These are phyloP conservation scores for Myxocyprinus asiaticus DNA, from an alignment of 2,113 vertebrate genomes.

Conservation along the genomic window DNA sequence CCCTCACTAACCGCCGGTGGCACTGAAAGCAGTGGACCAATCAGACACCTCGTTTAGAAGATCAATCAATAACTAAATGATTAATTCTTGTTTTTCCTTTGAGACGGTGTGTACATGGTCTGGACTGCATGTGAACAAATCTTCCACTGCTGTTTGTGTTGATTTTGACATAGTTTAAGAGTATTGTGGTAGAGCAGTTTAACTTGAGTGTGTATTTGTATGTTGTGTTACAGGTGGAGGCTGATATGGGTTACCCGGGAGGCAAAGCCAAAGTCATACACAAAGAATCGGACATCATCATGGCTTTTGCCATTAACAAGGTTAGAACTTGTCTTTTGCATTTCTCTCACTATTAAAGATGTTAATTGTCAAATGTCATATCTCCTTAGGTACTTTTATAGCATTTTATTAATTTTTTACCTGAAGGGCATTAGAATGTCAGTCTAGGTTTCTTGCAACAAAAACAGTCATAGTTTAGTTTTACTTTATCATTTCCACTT, in stretches of 20 bases:
- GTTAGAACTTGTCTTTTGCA: constrained; percentile 63
- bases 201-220: neutral
- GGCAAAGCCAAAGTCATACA: constrained; percentile 97
- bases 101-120: constrained; percentile 34
- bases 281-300: constrained; percentile 98
- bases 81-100: constrained; percentile 5
- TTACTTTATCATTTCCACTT: too few relatives aligned
- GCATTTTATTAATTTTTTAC: too few relatives aligned
- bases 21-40: constrained; percentile 10
- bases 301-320: constrained; percentile 98
- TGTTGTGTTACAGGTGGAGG: constrained; percentile 86
- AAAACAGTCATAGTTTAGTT: too few relatives aligned
- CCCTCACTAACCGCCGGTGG: constrained; percentile 25
- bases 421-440: too few relatives aligned
- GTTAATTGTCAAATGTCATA: too few relatives aligned
- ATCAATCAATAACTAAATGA: constrained; percentile 16
- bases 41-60: constrained; percentile 23
- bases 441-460: too few relatives aligned
- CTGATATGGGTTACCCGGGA: constrained; percentile 95
- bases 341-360: too few relatives aligned
- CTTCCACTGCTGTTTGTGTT: constrained; percentile 34
- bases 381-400: too few relatives aligned
- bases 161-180: neutral
- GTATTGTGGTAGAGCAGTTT: neutral
- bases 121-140: constrained; percentile 5